Evolutionary conservation across 2,888 invertebrate species (phyloP), one percentile per base, ranked within the genome.

Genomic region (Eupsilia transversa): DNA sequence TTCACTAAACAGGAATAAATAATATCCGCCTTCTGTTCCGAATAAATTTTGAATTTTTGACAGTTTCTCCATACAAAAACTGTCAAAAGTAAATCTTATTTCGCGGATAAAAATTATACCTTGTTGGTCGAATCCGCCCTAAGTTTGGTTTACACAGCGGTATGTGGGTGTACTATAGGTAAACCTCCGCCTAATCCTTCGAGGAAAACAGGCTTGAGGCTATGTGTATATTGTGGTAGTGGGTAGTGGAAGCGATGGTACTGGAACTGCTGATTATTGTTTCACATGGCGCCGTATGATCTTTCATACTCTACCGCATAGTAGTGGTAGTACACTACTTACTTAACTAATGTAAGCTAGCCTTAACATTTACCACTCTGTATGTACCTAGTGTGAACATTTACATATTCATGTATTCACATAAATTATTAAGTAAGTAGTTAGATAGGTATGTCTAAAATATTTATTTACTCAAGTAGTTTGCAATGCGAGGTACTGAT

Each of bases 401-500:
- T 76, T 69, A 82, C 56, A 43, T 76, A 77, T 33, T 82, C 35
- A 61, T 56, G 52, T 30, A 27, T 2, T 49, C 41, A 49, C 43
- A 46, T 71, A 69, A 65, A 56, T 80, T 61, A 49, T 43, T 49
- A 30, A 54, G 54, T 65, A 60, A 46, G 43, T 65, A 33, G 30
- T 33, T 35, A 30, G 38, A 49, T 74, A 30, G 38, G 54, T 74
- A 30, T 38, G 2, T 49, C 6, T 10, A 64, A 27, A 56, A 23
- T 80, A 54, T 38, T 56, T 67, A 82, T 80, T 82, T 70, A 30
- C 12, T n/a, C 43, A 63, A n/a, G 14, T 41, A 4, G 59, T 82
- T 72, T 59, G 30, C 65, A 52, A 56, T 20, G 30, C 43, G 5
- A 35, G 23, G 65, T 75, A 49, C 35, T 54, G 41, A 68, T 64